Evolutionary conservation across 2,888 invertebrate genomes (phyloP).

Genomic region (Lasioglossum malachurum): DNA sequence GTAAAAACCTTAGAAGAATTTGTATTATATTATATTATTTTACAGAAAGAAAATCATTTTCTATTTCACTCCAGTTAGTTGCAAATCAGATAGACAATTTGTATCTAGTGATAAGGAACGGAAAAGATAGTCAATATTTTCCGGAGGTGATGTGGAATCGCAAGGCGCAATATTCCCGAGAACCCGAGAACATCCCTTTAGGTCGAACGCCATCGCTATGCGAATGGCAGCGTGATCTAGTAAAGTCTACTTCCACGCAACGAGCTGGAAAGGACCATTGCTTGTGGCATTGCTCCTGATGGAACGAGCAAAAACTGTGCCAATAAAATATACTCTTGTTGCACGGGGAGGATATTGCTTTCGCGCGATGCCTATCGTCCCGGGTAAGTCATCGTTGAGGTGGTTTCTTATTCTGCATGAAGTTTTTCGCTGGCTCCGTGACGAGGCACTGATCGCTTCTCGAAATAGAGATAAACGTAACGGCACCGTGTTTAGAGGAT

Average conservation of each 20-base stretch:
- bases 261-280: not conserved
- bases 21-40: no score
- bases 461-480: conserved; percentile 25
- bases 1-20: no score
- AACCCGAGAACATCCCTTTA: not conserved
- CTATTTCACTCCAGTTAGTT: no score
- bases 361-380: not conserved
- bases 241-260: not conserved
- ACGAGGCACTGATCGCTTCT: not conserved
- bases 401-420: not conserved
- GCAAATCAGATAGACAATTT: no score
- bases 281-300: not conserved
- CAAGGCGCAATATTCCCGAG: not conserved
- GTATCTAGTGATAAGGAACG: no score
- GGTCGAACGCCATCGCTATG: not conserved
- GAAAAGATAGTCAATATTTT: not conserved
- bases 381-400: not conserved
- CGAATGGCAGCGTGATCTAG: not conserved
- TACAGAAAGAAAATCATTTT: no score
- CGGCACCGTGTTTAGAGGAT: conserved; percentile 4
- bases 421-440: not conserved
- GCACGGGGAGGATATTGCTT: not conserved
- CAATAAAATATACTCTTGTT: not conserved
- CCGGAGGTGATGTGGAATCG: no score
- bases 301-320: not conserved